phyloP scores from a whole-genome alignment of 2,113 vertebrate genomes.

The Oenanthe oenanthe region DNA sequence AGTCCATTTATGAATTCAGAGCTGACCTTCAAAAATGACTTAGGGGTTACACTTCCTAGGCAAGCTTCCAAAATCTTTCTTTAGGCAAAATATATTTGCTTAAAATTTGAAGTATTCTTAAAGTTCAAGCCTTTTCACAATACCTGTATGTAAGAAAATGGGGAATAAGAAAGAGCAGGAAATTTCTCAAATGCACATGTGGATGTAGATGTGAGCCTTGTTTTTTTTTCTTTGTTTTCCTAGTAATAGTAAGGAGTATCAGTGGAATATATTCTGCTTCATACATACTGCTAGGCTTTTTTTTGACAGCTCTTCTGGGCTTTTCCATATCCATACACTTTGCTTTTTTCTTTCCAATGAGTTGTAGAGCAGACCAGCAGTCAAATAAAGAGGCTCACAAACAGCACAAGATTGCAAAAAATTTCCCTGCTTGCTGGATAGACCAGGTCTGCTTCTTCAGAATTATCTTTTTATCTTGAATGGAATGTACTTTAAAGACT shows the following conservation, averaged over 20 bases:
- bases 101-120: not conserved
- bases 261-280: not conserved
- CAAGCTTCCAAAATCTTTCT: not conserved
- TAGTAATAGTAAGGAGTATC: not conserved
- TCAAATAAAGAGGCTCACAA: not conserved
- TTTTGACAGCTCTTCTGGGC: not conserved
- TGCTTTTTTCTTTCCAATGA: not conserved
- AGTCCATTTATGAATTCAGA: not conserved
- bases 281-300: not conserved
- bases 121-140: not conserved
- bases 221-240: not conserved
- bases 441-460: not conserved
- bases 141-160: not conserved
- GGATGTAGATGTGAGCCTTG: fast-evolving
- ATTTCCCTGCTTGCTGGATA: not conserved
- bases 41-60: not conserved
- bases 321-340: not conserved
- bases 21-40: not conserved
- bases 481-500: not conserved
- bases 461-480: not conserved
- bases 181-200: fast-evolving
- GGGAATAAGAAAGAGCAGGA: not conserved
- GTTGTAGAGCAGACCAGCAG: not conserved
- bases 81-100: not conserved
- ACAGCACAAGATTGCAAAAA: not conserved